Evolutionary conservation across 2,797 vertebrate genomes (phyloP).

Genomic region (Potorous gilbertii): DNA sequence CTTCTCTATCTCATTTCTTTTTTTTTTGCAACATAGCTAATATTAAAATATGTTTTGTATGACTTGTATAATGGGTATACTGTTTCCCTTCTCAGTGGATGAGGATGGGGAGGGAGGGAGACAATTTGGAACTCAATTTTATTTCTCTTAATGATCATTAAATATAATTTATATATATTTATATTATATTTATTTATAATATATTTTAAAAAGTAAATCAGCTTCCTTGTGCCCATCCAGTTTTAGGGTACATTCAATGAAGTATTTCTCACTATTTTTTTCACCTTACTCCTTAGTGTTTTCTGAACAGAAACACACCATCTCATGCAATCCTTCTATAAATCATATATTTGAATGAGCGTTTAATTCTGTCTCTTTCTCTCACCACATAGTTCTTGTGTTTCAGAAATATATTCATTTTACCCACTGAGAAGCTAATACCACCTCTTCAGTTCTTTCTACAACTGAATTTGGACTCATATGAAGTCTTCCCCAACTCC

Average conservation of each 20-base stretch:
- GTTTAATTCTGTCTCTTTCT: background rate
- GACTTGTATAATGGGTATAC: background rate
- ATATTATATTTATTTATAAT: too few species aligned
- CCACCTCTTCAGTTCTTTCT: constrained; percentile 18
- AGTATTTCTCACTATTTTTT: background rate
- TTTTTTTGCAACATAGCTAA: background rate
- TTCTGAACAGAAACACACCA: constrained; percentile 32
- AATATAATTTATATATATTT: background rate
- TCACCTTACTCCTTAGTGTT: constrained; percentile 1
- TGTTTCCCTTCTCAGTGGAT: background rate
- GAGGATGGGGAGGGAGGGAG: background rate
- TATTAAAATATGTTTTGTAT: background rate
- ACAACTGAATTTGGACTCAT: constrained; percentile 10
- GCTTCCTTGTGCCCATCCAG: background rate
- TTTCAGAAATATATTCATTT: background rate
- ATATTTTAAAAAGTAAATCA: background rate
- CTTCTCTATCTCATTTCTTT: too few species aligned
- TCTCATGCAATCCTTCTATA: background rate
- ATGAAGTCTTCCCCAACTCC: background rate
- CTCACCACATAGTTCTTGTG: background rate
- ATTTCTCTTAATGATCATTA: background rate
- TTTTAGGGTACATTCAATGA: background rate
- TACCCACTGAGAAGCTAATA: background rate
- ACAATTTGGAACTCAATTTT: background rate
- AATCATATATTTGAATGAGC: constrained; percentile 17